phyloP scores from a whole-genome alignment of 2,797 vertebrate species.

The Myotis findleyi region DNA sequence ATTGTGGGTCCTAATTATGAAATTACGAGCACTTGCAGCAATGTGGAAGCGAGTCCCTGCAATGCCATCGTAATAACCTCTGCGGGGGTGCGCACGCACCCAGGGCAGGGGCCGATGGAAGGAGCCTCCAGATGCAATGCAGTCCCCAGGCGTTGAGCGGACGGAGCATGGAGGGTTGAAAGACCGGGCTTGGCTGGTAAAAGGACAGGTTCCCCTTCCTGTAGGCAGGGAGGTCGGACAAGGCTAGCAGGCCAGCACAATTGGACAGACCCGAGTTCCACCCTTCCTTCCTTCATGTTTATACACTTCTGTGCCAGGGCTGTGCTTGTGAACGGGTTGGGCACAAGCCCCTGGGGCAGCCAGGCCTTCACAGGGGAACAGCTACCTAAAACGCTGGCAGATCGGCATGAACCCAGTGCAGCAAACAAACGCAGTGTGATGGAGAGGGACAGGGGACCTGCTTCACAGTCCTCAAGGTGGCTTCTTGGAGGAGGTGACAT shows the following conservation, averaged over 20 bases:
- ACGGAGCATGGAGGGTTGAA: fast-evolving
- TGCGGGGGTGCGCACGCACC: not conserved
- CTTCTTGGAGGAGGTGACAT: not conserved
- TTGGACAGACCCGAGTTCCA: fast-evolving
- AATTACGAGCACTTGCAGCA: not conserved
- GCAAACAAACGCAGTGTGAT: not conserved
- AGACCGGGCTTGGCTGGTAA: not conserved
- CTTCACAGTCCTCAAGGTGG: fast-evolving
- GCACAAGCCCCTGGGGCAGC: not conserved
- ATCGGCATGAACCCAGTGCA: fast-evolving
- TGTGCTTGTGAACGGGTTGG: fast-evolving
- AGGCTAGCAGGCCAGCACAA: not conserved
- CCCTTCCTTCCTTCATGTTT: not conserved
- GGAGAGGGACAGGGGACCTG: fast-evolving
- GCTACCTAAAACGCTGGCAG: fast-evolving
- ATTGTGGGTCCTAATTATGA: constrained; percentile 59
- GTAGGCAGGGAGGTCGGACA: not conserved
- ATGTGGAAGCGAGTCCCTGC: not conserved
- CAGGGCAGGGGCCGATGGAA: not conserved
- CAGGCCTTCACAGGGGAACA: not conserved
- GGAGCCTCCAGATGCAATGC: not conserved
- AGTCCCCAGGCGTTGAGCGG: no score
- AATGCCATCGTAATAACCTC: not conserved
- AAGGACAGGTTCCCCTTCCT: not conserved
- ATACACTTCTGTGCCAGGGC: fast-evolving